Base-by-base conservation (phyloP, 1,140 invertebrate genomes). In the Drosophila rhopaloa region DNA sequence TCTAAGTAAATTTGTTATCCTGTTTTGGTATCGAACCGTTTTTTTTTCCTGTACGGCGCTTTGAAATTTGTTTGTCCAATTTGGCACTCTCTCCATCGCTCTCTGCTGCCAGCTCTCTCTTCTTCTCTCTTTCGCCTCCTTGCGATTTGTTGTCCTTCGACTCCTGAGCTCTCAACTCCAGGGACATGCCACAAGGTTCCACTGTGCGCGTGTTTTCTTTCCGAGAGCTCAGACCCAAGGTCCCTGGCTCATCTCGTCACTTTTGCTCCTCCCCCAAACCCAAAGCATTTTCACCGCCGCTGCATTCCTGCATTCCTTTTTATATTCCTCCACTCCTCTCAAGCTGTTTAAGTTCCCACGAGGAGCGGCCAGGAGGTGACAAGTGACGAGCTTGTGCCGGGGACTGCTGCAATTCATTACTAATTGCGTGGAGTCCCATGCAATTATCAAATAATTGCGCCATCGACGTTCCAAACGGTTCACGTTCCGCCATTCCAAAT, bases 131-230 rank as follows among this genome's bases (percentile, higher is more conserved):
- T 16, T 41, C 10, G 29, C 48, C 59, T 58, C 19, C 59, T 43
- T 51, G 37, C 60, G 38, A 44, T 53, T 44, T 65, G 47, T 50
- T 68, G 65, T 68, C 65, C 65, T 68, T 68, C 65, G 65, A 68
- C 65, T 68, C 32, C 61, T 24, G 60, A 65, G 61, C 47, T 66
- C 65, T 68, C 47, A 68, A 68, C 65, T 68, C 65, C 65, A 68
- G 65, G 65, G 65, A 66, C 61, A 44, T 43, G 65, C 38, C 65
- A 66, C 65, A 68, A 68, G 65, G 65, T 66, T 68, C 41, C 61
- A 66, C 65, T 68, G 60, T 68, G 65, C 65, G 65, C 60, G 65
- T 66, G 61, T 65, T 68, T 65, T 68, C 46, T 27, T 51, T 68
- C 14, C 65, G 46, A 68, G 65, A 68, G 65, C 65, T 68, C 46